Evolutionary conservation across 2,113 vertebrate genomes (phyloP).

Genomic region (Periophthalmus modestus): DNA sequence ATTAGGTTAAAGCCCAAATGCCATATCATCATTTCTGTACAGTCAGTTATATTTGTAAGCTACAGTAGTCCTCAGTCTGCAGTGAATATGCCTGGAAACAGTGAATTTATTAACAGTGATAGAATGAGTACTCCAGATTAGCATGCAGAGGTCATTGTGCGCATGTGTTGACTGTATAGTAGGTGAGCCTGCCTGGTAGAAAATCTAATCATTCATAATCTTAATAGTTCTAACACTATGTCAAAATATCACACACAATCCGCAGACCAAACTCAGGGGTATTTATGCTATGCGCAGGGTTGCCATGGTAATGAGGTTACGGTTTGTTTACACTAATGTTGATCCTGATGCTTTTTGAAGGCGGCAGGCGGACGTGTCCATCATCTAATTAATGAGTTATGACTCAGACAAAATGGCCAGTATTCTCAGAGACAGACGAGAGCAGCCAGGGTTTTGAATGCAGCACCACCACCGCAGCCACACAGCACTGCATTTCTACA

Average conservation of each 20-base stretch:
- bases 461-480: constrained; percentile 24
- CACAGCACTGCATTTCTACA: constrained; percentile 38
- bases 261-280: constrained; percentile 48
- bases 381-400: constrained; percentile 75
- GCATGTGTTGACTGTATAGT: constrained; percentile 4
- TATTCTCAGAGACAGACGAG: constrained; percentile 52
- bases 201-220: constrained; percentile 42
- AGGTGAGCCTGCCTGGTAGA: constrained; percentile 33
- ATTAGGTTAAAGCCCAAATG: constrained; percentile 4
- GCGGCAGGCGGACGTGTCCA: constrained; percentile 56
- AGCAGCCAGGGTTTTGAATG: constrained; percentile 20
- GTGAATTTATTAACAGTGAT: constrained; percentile 28
- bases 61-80: constrained; percentile 14
- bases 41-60: constrained; percentile 11
- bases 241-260: constrained; percentile 43
- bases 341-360: constrained; percentile 69
- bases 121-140: constrained; percentile 16
- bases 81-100: constrained; percentile 32
- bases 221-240: constrained; percentile 65
- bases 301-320: constrained; percentile 69
- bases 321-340: constrained; percentile 64
- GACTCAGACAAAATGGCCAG: constrained; percentile 63
- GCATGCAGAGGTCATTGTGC: constrained; percentile 20
- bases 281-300: constrained; percentile 65
- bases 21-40: constrained; percentile 10